Percentiles rank a stretch among this genome's conserved stretches.
Evolutionary conservation across 2,113 vertebrate genomes (phyloP).

Genomic region (Podarcis muralis): DNA sequence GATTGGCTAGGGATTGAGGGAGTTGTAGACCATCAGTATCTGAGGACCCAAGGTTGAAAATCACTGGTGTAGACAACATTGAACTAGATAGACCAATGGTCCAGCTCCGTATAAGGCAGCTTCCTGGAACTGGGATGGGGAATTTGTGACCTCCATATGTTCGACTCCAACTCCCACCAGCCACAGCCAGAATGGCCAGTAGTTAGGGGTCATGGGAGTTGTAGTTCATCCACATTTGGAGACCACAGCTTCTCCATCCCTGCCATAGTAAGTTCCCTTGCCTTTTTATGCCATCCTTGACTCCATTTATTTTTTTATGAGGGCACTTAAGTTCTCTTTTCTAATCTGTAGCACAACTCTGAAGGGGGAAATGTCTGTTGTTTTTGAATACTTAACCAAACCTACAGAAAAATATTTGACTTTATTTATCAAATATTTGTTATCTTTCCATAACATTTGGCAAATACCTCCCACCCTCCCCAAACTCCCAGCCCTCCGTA

Average conservation of each 20-base stretch:
- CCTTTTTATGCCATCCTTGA: not conserved
- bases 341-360: not conserved
- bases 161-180: too few relatives aligned
- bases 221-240: too few relatives aligned
- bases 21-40: too few relatives aligned
- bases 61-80: too few relatives aligned
- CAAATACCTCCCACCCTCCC: conserved; percentile 41
- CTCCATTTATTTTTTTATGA: not conserved
- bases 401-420: conserved; percentile 29
- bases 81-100: not conserved
- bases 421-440: conserved; percentile 47
- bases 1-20: too few relatives aligned
- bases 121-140: too few relatives aligned
- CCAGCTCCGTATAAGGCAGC: not conserved
- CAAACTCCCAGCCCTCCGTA: not conserved
- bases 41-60: too few relatives aligned
- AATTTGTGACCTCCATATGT: too few relatives aligned
- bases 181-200: too few relatives aligned
- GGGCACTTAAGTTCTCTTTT: not conserved
- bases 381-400: not conserved
- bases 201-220: too few relatives aligned
- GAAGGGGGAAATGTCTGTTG: not conserved
- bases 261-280: not conserved
- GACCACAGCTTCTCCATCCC: too few relatives aligned
- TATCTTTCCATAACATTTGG: conserved; percentile 40